Conservation (phyloP, 1,140 invertebrate species). For the Asbolus verrucosus region DNA sequence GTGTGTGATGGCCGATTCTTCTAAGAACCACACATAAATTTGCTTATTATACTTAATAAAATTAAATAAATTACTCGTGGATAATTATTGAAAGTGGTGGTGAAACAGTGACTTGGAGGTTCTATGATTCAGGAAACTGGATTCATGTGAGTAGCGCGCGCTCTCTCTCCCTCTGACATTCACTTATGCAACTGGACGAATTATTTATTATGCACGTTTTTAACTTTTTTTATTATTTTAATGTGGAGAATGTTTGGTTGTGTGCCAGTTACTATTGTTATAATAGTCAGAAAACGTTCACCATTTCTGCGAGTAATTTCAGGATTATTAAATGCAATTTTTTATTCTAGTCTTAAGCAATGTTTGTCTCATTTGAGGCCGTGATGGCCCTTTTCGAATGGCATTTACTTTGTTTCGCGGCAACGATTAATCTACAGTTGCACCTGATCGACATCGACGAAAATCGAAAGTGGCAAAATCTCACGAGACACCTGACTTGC, state of each 20-base stretch:
- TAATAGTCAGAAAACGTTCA: constrained; percentile 20
- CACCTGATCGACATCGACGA: too few relatives aligned
- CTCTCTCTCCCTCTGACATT: constrained; percentile 40
- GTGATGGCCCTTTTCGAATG: too few relatives aligned
- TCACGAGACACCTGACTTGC: too few relatives aligned
- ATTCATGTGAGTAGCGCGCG: constrained; percentile 31
- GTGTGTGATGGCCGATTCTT: constrained; percentile 21
- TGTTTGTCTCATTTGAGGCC: too few relatives aligned
- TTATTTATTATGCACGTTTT: constrained; percentile 31
- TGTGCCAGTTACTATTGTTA: constrained; percentile 17
- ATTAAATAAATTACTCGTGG: not conserved
- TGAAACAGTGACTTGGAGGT: constrained; percentile 32
- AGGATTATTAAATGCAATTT: constrained; percentile 7
- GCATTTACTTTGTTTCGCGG: too few relatives aligned
- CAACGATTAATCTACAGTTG: too few relatives aligned
- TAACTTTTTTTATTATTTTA: not conserved
- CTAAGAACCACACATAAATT: constrained; percentile 16
- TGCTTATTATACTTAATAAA: constrained; percentile 12
- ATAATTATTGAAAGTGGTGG: constrained; percentile 29
- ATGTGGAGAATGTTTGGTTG: constrained; percentile 16
- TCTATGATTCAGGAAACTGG: constrained; percentile 35
- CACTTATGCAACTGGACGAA: constrained; percentile 40
- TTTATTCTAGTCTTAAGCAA: constrained; percentile 1
- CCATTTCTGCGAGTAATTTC: constrained; percentile 2
- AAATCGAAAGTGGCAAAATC: too few relatives aligned